Conservation (phyloP, 2,797 vertebrate species). For the Prunella strophiata region DNA sequence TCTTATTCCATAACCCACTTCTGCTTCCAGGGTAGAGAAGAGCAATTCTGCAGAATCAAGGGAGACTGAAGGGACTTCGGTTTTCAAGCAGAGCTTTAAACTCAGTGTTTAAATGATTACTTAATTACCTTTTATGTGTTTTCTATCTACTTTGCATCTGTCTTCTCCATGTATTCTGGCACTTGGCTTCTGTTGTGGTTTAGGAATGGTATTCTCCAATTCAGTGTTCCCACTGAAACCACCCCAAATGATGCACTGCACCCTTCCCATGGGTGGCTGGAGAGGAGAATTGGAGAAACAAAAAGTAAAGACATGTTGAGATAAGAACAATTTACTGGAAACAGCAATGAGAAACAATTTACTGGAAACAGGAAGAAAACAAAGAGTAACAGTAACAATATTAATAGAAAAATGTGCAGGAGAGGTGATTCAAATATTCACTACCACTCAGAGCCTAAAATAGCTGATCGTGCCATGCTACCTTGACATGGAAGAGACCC, state of each 20-base stretch:
- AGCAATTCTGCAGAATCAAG: not conserved
- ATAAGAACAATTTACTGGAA: not conserved
- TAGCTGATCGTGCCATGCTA: fast-evolving
- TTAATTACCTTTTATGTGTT: not conserved
- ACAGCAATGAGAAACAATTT: not conserved
- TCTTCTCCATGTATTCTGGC: not conserved
- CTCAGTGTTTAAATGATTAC: not conserved
- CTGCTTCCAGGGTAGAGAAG: not conserved
- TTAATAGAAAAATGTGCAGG: not conserved
- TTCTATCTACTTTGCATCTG: not conserved
- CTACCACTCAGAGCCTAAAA: not conserved
- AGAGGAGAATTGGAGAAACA: not conserved
- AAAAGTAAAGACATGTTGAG: not conserved
- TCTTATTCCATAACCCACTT: not conserved
- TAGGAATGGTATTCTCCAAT: not conserved
- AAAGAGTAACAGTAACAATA: not conserved
- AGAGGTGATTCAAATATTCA: not conserved
- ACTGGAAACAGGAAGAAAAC: not conserved
- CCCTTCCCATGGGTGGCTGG: not conserved
- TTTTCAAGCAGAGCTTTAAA: not conserved
- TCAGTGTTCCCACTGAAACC: not conserved
- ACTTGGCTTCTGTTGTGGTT: not conserved
- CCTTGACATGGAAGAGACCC: not conserved
- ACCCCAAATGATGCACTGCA: not conserved
- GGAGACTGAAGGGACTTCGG: not conserved